These are phyloP conservation scores for Corydoras maculifer DNA, from an alignment of 2,113 vertebrate species.

Conservation along the genomic window DNA sequence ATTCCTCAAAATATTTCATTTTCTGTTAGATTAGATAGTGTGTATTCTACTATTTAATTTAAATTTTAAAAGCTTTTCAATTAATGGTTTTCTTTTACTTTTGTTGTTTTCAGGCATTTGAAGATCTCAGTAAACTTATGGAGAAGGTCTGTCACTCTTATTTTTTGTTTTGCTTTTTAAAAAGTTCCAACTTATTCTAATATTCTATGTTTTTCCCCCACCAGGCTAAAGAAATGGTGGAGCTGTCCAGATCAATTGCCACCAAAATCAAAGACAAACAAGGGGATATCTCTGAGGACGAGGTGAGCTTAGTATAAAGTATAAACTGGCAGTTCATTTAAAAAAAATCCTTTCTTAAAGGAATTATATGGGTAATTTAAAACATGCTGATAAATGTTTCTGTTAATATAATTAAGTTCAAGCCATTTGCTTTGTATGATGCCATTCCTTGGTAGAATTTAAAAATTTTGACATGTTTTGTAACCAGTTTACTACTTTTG, in stretches of 20 bases:
- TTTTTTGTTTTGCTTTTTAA: neutral
- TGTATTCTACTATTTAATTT: neutral
- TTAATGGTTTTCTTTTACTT: conserved; percentile 5
- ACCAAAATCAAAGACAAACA: conserved; percentile 99
- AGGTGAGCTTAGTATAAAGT: conserved; percentile 68
- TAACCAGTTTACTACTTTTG: too few species aligned
- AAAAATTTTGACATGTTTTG: too few species aligned
- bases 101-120: conserved; percentile 78
- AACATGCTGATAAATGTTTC: neutral
- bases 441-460: neutral
- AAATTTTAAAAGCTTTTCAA: conserved; percentile 1
- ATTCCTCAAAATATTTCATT: too few species aligned
- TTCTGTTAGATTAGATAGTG: neutral
- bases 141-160: conserved; percentile 77
- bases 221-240: conserved; percentile 98
- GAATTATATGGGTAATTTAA: conserved; percentile 14
- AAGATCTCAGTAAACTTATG: conserved; percentile 97
- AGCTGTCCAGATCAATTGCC: conserved; percentile 91
- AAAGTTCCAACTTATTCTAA: neutral
- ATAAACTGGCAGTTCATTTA: neutral
- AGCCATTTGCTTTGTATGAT: neutral
- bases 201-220: conserved; percentile 33
- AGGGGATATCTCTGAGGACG: conserved; percentile 95
- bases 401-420: neutral
- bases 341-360: too few species aligned